These are phyloP conservation scores for Bombus pascuorum DNA, from an alignment of 1,140 invertebrate genomes.

Conservation along the genomic window DNA sequence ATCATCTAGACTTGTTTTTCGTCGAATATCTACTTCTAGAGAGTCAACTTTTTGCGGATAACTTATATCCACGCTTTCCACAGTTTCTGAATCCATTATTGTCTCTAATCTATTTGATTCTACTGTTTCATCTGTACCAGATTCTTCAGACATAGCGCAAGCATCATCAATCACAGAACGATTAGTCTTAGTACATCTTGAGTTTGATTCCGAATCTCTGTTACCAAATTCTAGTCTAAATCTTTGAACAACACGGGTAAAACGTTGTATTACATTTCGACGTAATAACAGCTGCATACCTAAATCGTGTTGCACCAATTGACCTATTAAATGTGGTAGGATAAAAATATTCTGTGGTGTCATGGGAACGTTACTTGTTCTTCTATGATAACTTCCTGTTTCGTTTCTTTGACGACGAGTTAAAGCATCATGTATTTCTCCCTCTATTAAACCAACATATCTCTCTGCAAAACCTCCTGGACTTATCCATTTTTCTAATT, in stretches of 20 bases:
- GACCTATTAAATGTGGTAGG: conserved; percentile 94
- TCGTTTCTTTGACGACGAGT: conserved; percentile 92
- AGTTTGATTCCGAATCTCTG: conserved; percentile 59
- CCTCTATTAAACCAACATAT: conserved; percentile 95
- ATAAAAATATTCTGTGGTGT: conserved; percentile 86
- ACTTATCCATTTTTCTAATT: conserved; percentile 79
- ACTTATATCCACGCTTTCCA: conserved; percentile 66
- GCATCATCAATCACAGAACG: conserved; percentile 69
- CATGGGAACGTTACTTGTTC: conserved; percentile 79
- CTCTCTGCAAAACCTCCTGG: conserved; percentile 80
- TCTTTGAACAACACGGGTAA: conserved; percentile 73
- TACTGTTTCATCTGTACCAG: conserved; percentile 63
- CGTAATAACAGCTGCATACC: conserved; percentile 87
- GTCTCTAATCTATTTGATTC: conserved; percentile 77
- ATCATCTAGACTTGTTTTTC: conserved; percentile 78
- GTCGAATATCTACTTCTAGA: conserved; percentile 65
- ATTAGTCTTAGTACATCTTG: conserved; percentile 59
- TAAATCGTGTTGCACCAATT: conserved; percentile 90
- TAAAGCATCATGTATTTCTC: conserved; percentile 92
- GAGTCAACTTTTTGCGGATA: conserved; percentile 67
- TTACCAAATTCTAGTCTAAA: conserved; percentile 74
- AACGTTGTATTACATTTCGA: conserved; percentile 77
- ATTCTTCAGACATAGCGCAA: conserved; percentile 69
- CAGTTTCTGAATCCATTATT: conserved; percentile 77
- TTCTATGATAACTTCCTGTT: conserved; percentile 89